Base-by-base conservation (phyloP, 2,888 invertebrate genomes). In the Luperina testacea region DNA sequence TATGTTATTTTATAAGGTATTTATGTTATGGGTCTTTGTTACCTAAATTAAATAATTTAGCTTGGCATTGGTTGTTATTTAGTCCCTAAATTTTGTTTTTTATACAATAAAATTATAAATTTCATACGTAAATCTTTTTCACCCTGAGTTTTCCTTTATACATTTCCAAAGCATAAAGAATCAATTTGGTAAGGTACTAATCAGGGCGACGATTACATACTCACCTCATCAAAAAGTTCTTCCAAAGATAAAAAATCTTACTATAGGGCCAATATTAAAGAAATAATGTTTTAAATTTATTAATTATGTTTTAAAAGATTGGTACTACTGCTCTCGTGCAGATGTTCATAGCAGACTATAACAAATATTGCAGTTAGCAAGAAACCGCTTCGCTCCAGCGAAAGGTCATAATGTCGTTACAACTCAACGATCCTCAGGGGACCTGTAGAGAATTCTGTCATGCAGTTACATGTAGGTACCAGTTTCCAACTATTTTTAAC, bases 351-450 rank as follows among this genome's bases (percentile, higher is more conserved):
- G n/a, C 38, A 51, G 27, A 24, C 27, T 70, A 8, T n/a, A 42
- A 4, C 6, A 61, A 53, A 81, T 27, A 72, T 72, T 61, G 61
- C 2, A 24, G 38, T 64, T 72, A 72, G n/a, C 53, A 72, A 80
- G 80, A 81, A 80, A 63, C 42, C 63, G 42, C 15, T 77, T 77
- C 1, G 64, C 45, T 53, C 1, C 64, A 13, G 64, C 17, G 7
- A 8, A 42, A 51, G 20, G 13, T 64, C n/a, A n/a, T n/a, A n/a
- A 42, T 53, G 80, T 53, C 61, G 65, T 84, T 82, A 64, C 24
- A 51, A 53, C 65, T n/a, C 24, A 61, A 75, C 70, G 63, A 42
- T 15, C 32, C 85, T 42, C 57, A 2, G 11, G 69, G 72, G 81
- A 32, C 53, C 2, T 61, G 61, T 84, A 48, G 32, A 38, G 17